These are phyloP conservation scores for Drosophila nannoptera DNA, from an alignment of 1,140 invertebrate genomes.

Conservation along the genomic window DNA sequence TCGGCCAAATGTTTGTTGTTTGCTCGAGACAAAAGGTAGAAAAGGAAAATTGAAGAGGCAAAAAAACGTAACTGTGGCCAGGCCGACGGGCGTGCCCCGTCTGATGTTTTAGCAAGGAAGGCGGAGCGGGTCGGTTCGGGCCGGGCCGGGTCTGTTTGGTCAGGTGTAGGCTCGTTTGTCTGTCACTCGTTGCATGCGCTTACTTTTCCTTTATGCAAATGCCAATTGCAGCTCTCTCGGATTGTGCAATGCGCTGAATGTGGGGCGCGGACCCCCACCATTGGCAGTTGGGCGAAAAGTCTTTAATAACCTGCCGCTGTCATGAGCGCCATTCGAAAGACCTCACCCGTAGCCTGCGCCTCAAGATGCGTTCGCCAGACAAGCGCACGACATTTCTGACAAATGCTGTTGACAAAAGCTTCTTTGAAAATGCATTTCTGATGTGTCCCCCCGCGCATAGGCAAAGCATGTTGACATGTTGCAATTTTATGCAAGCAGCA, in stretches of 20 bases:
- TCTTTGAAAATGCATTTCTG: slow-evolving; percentile 22
- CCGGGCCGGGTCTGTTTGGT: slow-evolving; percentile 51
- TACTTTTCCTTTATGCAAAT: slow-evolving; percentile 75
- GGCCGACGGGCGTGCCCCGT: slow-evolving; percentile 16
- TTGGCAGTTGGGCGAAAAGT: neutral
- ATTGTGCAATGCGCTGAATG: slow-evolving; percentile 43
- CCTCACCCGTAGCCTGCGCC: slow-evolving; percentile 47
- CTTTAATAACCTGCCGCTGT: slow-evolving; percentile 27
- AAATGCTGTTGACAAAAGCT: slow-evolving; percentile 69
- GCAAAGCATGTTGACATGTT: slow-evolving; percentile 61
- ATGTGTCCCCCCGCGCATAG: slow-evolving; percentile 34
- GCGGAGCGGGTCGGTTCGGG: slow-evolving; percentile 6
- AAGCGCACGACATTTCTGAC: slow-evolving; percentile 74
- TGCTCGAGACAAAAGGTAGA: slow-evolving; percentile 19
- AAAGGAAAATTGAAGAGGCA: neutral
- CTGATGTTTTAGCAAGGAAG: neutral
- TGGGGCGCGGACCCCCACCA: slow-evolving; percentile 25
- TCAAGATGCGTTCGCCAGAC: slow-evolving; percentile 59
- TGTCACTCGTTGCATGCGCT: slow-evolving; percentile 63
- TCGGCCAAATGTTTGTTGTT: slow-evolving; percentile 56
- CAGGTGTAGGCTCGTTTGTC: slow-evolving; percentile 73
- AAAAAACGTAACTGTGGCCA: slow-evolving; percentile 47
- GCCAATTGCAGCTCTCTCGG: slow-evolving; percentile 23
- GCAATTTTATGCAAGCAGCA: slow-evolving; percentile 65
- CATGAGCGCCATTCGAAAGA: slow-evolving; percentile 35